phyloP scores from a whole-genome alignment of 2,113 vertebrate genomes.

The Misgurnus mizolepis region DNA sequence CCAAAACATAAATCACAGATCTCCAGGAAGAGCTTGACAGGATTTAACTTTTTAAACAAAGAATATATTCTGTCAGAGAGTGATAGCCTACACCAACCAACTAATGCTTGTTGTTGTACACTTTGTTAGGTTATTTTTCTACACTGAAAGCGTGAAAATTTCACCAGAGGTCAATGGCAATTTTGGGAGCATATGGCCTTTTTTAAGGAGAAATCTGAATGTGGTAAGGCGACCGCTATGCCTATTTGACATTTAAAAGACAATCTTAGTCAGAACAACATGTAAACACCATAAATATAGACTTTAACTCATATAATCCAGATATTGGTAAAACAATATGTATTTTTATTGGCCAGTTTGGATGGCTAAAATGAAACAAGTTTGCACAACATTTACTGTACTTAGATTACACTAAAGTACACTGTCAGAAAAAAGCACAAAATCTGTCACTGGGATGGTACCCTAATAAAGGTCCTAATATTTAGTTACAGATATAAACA shows the following conservation, averaged over 20 bases:
- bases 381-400: too few species aligned
- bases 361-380: too few species aligned
- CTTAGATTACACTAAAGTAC: too few species aligned
- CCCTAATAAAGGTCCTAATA: too few species aligned
- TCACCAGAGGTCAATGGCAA: background rate
- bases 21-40: background rate
- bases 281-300: background rate
- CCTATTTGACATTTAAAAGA: background rate
- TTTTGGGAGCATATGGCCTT: background rate
- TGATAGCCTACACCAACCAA: background rate
- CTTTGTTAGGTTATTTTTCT: background rate
- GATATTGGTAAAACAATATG: too few species aligned
- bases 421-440: too few species aligned
- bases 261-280: background rate
- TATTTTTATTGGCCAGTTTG: too few species aligned
- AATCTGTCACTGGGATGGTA: too few species aligned
- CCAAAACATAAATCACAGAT: constrained; percentile 6
- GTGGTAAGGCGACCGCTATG: background rate
- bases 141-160: background rate
- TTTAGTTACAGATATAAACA: too few species aligned
- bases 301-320: too few species aligned
- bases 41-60: background rate
- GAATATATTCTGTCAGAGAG: background rate
- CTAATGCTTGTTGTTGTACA: background rate
- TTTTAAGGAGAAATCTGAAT: background rate